Percentiles rank a stretch among this genome's conserved stretches.
These are phyloP conservation scores for Ophion slaviceki DNA, from an alignment of 2,888 invertebrate species.

Conservation along the genomic window DNA sequence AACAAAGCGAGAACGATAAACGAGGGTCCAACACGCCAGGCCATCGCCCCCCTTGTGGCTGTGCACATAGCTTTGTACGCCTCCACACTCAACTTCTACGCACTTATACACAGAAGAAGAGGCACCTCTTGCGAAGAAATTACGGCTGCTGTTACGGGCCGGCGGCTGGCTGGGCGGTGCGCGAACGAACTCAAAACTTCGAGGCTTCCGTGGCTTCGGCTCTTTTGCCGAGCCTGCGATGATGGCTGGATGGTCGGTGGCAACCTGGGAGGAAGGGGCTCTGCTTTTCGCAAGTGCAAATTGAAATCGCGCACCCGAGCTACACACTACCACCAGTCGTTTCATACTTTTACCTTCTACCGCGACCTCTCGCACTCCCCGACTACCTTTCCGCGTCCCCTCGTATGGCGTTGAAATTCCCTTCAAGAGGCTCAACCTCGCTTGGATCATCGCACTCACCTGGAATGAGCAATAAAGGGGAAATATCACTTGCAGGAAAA, in stretches of 20 bases:
- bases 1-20: slow-evolving; percentile 71
- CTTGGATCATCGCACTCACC: slow-evolving; percentile 54
- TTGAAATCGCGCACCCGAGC: slow-evolving; percentile 61
- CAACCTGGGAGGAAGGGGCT: slow-evolving; percentile 11
- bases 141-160: slow-evolving; percentile 63
- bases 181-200: slow-evolving; percentile 66
- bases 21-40: slow-evolving; percentile 69
- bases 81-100: slow-evolving; percentile 26
- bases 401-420: slow-evolving; percentile 18
- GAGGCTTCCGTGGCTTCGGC: slow-evolving; percentile 58
- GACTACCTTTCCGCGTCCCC: slow-evolving; percentile 1
- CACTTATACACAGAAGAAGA: slow-evolving; percentile 51
- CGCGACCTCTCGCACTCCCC: slow-evolving; percentile 2
- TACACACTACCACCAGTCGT: slow-evolving; percentile 42
- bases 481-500: background rate
- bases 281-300: slow-evolving; percentile 63
- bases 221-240: slow-evolving; percentile 45
- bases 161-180: slow-evolving; percentile 62
- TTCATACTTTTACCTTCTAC: slow-evolving; percentile 34
- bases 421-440: slow-evolving; percentile 9
- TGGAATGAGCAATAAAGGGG: slow-evolving; percentile 38
- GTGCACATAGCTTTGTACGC: slow-evolving; percentile 28
- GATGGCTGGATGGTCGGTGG: slow-evolving; percentile 28
- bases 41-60: slow-evolving; percentile 14
- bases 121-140: slow-evolving; percentile 65